Conservation (phyloP, 2,113 vertebrate genomes). For the Toxotes jaculatrix region DNA sequence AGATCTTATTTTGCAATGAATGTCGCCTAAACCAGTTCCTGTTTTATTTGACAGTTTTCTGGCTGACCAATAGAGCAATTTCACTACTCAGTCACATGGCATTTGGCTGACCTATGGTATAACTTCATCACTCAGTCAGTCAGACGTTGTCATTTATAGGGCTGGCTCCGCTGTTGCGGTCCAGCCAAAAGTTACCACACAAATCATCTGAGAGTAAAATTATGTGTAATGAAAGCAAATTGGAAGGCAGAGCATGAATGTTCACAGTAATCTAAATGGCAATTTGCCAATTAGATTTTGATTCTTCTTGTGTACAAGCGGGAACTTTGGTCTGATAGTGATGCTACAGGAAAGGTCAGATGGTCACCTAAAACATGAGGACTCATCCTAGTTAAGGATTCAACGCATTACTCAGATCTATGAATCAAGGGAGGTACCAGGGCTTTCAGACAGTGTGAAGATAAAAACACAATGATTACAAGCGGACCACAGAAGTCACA, state of each 20-base stretch:
- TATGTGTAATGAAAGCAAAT: neutral
- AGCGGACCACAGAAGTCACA: neutral
- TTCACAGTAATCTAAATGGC: neutral
- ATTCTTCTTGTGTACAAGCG: neutral
- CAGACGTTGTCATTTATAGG: too few relatives aligned
- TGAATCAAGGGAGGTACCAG: neutral
- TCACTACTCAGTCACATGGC: too few relatives aligned
- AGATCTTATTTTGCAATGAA: too few relatives aligned
- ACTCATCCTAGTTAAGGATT: neutral
- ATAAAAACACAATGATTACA: neutral
- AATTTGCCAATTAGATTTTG: neutral
- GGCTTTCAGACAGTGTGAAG: neutral
- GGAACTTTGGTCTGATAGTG: too few relatives aligned
- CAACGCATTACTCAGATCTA: neutral
- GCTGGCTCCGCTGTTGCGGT: too few relatives aligned
- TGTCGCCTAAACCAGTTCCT: too few relatives aligned
- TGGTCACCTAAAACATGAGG: neutral
- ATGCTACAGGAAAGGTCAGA: neutral
- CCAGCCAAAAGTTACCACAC: too few relatives aligned
- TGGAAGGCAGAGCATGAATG: neutral
- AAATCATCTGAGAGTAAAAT: neutral
- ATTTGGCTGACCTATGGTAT: too few relatives aligned
- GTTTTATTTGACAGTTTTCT: too few relatives aligned
- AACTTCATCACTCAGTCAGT: too few relatives aligned
- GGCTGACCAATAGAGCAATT: too few relatives aligned